These are phyloP conservation scores for Pterocles burchelli DNA, from an alignment of 2,113 vertebrate species.

Conservation along the genomic window DNA sequence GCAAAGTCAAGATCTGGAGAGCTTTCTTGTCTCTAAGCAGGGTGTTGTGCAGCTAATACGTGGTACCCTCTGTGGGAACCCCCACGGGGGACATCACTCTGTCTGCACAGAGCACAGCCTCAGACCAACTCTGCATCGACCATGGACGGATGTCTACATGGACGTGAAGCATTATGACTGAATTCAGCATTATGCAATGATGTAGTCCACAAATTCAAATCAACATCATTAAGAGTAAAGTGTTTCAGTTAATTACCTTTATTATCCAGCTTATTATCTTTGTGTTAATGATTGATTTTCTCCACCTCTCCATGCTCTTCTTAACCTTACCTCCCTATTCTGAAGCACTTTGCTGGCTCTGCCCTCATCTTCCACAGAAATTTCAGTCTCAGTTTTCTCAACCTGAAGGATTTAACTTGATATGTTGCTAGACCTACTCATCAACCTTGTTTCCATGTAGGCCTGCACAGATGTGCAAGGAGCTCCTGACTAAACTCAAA, in stretches of 20 bases:
- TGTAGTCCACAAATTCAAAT: not conserved
- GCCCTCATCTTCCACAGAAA: not conserved
- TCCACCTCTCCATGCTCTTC: not conserved
- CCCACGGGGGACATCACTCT: rapidly evolving
- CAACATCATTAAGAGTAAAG: not conserved
- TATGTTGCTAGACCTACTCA: not conserved
- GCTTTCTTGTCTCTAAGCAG: not conserved
- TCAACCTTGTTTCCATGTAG: not conserved
- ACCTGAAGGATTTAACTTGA: not conserved
- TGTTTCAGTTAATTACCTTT: not conserved
- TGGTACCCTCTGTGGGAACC: rapidly evolving
- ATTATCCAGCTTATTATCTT: not conserved
- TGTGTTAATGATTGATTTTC: not conserved
- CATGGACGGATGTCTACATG: not conserved
- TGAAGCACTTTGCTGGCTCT: not conserved
- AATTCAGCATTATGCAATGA: not conserved
- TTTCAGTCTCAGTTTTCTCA: not conserved
- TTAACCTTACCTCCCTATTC: not conserved
- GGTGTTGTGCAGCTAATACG: not conserved
- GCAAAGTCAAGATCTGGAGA: not conserved
- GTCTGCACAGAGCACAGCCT: not conserved
- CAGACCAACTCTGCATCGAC: not conserved
- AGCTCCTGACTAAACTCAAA: not conserved
- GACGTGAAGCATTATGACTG: not conserved
- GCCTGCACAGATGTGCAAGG: not conserved